Evolutionary conservation across 2,113 vertebrate genomes (phyloP).

Genomic region (Lepidothrix coronata): DNA sequence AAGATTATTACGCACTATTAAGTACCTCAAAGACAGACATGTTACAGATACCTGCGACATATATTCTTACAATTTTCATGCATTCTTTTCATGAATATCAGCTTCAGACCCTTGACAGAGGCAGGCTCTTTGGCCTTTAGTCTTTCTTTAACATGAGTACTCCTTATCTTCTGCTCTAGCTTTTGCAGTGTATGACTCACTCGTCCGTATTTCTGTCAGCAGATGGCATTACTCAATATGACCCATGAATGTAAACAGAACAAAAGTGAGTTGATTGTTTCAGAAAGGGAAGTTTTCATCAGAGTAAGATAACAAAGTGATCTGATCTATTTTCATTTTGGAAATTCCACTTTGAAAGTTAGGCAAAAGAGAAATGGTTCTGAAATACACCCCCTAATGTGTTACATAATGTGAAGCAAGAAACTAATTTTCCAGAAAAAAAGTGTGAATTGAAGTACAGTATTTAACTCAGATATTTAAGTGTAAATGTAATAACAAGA

Average conservation of each 20-base stretch:
- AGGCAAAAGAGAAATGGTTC: background rate
- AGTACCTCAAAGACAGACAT: background rate
- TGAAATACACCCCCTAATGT: background rate
- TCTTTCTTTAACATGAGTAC: background rate
- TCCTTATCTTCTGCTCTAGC: background rate
- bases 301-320: background rate
- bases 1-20: background rate
- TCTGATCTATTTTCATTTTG: background rate
- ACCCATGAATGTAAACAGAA: background rate
- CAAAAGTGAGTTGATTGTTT: background rate
- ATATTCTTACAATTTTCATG: background rate
- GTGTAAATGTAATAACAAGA: background rate
- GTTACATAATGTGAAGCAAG: background rate
- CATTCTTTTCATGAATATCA: background rate
- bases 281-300: background rate
- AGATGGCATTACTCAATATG: constrained; percentile 1
- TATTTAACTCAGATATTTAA: background rate
- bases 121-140: background rate
- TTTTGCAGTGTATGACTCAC: background rate
- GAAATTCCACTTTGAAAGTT: background rate
- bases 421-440: background rate
- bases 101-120: background rate
- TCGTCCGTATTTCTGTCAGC: background rate
- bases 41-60: background rate
- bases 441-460: background rate